Evolutionary conservation across 2,113 vertebrate genomes (phyloP).

Genomic region (Empidonax alnorum): DNA sequence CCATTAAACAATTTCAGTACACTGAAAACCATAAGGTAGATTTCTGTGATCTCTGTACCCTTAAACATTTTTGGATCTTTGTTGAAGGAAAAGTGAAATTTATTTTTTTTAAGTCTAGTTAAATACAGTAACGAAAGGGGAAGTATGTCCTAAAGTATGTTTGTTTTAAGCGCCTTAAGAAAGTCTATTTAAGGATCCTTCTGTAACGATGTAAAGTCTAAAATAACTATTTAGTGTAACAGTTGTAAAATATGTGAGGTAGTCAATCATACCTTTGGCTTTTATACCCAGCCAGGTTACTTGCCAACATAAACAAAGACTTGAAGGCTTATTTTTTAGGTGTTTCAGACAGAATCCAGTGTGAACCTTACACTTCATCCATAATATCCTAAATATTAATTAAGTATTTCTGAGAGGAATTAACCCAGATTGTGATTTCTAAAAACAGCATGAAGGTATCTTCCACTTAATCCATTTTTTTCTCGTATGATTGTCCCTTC

Average conservation of each 20-base stretch:
- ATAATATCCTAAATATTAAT: conserved; percentile 11
- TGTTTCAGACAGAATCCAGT: conserved; percentile 28
- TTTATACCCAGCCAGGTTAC: conserved; percentile 13
- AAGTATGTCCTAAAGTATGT: conserved; percentile 12
- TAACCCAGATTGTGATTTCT: background rate
- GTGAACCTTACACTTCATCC: conserved; percentile 40
- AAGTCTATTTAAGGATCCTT: conserved; percentile 49
- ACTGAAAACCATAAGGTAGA: background rate
- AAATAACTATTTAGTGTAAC: conserved; percentile 44
- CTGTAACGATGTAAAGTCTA: conserved; percentile 35
- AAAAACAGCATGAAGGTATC: background rate
- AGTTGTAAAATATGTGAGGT: conserved; percentile 51
- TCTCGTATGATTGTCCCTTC: rapidly evolving
- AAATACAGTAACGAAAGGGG: conserved; percentile 36
- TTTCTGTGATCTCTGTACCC: background rate
- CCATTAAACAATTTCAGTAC: background rate
- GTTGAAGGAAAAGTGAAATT: background rate
- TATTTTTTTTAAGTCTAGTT: background rate
- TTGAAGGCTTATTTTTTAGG: conserved; percentile 51
- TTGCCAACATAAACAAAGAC: conserved; percentile 58
- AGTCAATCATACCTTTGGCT: conserved; percentile 54
- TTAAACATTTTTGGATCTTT: background rate
- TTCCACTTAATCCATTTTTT: background rate
- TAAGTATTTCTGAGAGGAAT: conserved; percentile 18
- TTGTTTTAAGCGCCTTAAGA: background rate